Base-by-base conservation (phyloP, 2,797 vertebrate species). In the Melanotaenia pygmaea region DNA sequence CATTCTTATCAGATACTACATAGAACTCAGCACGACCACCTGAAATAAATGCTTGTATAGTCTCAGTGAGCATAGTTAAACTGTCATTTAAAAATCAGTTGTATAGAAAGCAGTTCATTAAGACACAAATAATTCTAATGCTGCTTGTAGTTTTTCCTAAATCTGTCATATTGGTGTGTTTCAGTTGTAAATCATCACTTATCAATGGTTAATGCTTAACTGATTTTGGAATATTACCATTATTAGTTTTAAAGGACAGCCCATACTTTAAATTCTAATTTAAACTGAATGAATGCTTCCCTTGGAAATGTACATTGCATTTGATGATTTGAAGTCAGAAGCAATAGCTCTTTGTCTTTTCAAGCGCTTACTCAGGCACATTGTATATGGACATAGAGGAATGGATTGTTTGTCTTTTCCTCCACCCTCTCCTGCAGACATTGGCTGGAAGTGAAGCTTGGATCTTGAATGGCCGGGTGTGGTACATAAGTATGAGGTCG, bases 1-100 rank as follows among this genome's bases (percentile, higher is more conserved):
- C 92, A 79, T 89, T 87, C 91, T 93, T 94, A 93, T 93, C 91
- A 86, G 91, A 91, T 92, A 40, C 85, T 88, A 77, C 80, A 82
- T 80, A 83, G 80, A 82, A 89, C 83, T 80, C 82, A 58, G 64
- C 87, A 68, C 68, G 73, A 79, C 80, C 64, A 88, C 86, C 85
- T 89, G 76, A 82, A 89, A 86, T 88, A 88, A 87, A 73, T 72
- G 78, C 59, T 57, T 62, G 68, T 47, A 67, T 70, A 70, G 74
- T 64, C 59, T 6, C 18, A 38, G 40, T 18, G 28, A 70, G 28
- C 14, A 43, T 64, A n/a, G 82, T 63, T 72, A 28, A 20, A 58
- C 30, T 69, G 76, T 37, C 26, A 63, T 83, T 84, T n/a, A 28
- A 72, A 69, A 70, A 47, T 73, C 40, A 34, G 16, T 54, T 68